Base-by-base conservation (phyloP, 1,140 invertebrate species). In the Lepidurus apus region DNA sequence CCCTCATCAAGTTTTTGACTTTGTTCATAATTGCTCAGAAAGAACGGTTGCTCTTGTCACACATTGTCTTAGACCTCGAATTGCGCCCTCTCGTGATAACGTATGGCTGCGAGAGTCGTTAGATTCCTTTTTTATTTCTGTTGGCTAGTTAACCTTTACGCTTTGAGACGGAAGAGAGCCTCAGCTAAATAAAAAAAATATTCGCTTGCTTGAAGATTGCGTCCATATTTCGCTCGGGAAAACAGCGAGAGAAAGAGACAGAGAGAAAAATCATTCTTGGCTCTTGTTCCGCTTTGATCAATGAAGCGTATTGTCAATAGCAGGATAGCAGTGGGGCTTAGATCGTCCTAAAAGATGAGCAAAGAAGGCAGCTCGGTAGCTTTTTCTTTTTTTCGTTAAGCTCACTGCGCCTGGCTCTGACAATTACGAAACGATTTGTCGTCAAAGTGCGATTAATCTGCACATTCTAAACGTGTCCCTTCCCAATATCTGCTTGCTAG, bases 391-490 rank as follows among this genome's bases (percentile, higher is more conserved):
- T 34, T 34, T 34, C 34, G 53, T 65, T 65, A 65, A 65, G 53
- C 17, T 9, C 53, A 21, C 21, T 21, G 1, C 10, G 8, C 53
- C 21, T 65, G 9, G 53, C 21, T 65, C 53, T 65, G 53, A 65
- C 53, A 65, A 65, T 65, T 65, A 65, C 13, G 8, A 21, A 65
- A 65, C 53, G 21, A 65, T 65, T 65, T 65, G 53, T 65, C 53
- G 4, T 65, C 53, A 7, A 21, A 65, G 53, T 7, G 53, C 53
- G 34, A 34, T 34, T 34, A 34, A 34, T 34, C 34, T 34, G 34
- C 34, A 34, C 34, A 34, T 34, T 3, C 3, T 34, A 34, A 34
- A 34, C 34, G 34, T 34, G 34, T 34, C 34, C 3, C 3, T 34
- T 34, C 34, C 34, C 34, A 34, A 34, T 34, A 34, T 3, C 34